Base-by-base conservation (phyloP, 2,888 invertebrate genomes). In the Keiferia lycopersicella region DNA sequence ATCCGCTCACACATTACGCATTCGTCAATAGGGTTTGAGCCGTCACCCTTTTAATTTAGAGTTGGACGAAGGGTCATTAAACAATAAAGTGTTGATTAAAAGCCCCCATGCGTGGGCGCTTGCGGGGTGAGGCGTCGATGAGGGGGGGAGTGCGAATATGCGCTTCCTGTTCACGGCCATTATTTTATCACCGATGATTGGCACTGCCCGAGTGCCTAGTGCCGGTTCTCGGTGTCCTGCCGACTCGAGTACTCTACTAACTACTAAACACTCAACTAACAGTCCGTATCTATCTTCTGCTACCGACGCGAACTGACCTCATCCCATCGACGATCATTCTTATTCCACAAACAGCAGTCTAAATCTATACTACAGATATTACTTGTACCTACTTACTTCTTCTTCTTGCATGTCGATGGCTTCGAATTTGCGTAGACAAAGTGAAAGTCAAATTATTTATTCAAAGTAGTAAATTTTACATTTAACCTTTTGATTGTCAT, bases 1-100 rank as follows among this genome's bases (percentile, higher is more conserved):
- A 86, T 86, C 83, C 80, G 78, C 82, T 83, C 83, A 85, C 85
- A 88, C 88, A 87, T 87, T 82, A 83, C 83, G 81, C 84, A 86
- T 84, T 79, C 87, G 84, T 90, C 90, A 86, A 91, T 91, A 88
- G 91, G 88, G 88, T 83, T 83, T 87, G 85, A 86, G 77, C 88
- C 87, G 87, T 90, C 91, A 90, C 91, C 91, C 91, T 91, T 91
- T 91, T 91, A 91, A 91, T 91, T 91, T 91, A 90, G 86, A 86
- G 76, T 84, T 80, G 84, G 84, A 81, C 88, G 88, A 90, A 84
- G 89, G 91, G 89, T 90, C 91, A 91, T 91, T 91, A 91, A 91
- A 91, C 91, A 91, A 91, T 91, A 91, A 90, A 91, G 91, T 91
- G 91, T 91, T 91, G 91, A 91, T 91, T 91, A 91, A 91, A 91